A percentile compares a stretch with the other conserved stretches of the same genome.
phyloP scores from a whole-genome alignment of 1,140 invertebrate species.

The Physella acuta region DNA sequence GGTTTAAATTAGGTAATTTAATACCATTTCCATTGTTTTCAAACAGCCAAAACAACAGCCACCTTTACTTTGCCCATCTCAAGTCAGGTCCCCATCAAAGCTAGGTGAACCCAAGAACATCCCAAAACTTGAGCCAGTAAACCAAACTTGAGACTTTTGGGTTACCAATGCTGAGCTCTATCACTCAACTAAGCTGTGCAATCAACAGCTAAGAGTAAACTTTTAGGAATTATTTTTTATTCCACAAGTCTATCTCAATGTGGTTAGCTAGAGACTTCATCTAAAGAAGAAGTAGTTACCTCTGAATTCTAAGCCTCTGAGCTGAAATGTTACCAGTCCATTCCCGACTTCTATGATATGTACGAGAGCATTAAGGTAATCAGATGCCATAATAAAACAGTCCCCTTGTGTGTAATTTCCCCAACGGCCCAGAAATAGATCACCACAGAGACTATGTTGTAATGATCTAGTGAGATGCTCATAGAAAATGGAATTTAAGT shows the following conservation, averaged over 20 bases:
- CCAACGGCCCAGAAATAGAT: slow-evolving; percentile 78
- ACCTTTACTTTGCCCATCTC: no score
- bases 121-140: no score
- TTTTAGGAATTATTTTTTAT: no score
- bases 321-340: slow-evolving; percentile 95
- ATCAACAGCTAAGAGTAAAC: no score
- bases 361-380: slow-evolving; percentile 96
- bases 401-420: slow-evolving; percentile 93
- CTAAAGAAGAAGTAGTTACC: slow-evolving; percentile 61
- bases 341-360: slow-evolving; percentile 99
- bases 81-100: no score
- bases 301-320: slow-evolving; percentile 94
- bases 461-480: slow-evolving; percentile 95
- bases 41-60: not conserved
- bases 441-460: slow-evolving; percentile 93
- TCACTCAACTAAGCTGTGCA: no score
- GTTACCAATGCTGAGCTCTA: no score
- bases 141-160: no score
- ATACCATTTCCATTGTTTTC: not conserved
- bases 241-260: no score
- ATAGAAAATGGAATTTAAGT: slow-evolving; percentile 98
- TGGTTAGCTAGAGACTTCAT: no score
- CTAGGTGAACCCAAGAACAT: no score
- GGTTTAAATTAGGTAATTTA: not conserved
- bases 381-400: slow-evolving; percentile 95